Evolutionary conservation across 2,113 vertebrate genomes (phyloP).

Genomic region (Dendrocopos noguchii): DNA sequence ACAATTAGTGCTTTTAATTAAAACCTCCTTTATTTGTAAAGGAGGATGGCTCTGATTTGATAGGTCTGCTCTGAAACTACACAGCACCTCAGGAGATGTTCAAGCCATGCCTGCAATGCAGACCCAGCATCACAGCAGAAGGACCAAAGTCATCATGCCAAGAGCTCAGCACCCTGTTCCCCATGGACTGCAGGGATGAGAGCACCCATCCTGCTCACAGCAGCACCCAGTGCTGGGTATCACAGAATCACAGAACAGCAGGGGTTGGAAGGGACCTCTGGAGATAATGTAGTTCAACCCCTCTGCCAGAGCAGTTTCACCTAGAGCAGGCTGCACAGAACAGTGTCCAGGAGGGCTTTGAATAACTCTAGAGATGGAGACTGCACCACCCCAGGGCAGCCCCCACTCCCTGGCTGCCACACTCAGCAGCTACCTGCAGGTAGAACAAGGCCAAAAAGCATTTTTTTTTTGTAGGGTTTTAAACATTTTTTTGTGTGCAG

Average conservation of each 20-base stretch:
- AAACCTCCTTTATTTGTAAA: neutral
- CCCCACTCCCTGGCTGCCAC: neutral
- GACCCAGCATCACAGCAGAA: neutral
- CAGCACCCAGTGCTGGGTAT: neutral
- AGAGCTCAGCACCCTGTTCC: accelerated
- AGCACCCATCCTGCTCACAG: neutral
- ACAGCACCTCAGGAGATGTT: neutral
- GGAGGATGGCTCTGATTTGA: neutral
- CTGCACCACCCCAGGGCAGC: neutral
- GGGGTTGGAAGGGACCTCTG: too few relatives aligned
- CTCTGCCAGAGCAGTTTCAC: too few relatives aligned
- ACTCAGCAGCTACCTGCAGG: neutral
- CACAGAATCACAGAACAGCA: neutral
- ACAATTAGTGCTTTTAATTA: neutral
- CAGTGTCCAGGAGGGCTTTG: too few relatives aligned
- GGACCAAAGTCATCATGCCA: neutral
- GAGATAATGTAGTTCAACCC: too few relatives aligned
- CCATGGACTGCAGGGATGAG: neutral
- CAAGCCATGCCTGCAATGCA: accelerated
- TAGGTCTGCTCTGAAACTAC: neutral
- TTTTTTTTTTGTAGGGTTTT: too few relatives aligned
- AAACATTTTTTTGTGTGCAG: neutral
- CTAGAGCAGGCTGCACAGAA: too few relatives aligned
- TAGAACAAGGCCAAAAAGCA: neutral
- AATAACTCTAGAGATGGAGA: too few relatives aligned